Evolutionary conservation across 2,888 invertebrate species (phyloP), one percentile per base, ranked within the genome.

Genomic region (Sminthurinus aureus): DNA sequence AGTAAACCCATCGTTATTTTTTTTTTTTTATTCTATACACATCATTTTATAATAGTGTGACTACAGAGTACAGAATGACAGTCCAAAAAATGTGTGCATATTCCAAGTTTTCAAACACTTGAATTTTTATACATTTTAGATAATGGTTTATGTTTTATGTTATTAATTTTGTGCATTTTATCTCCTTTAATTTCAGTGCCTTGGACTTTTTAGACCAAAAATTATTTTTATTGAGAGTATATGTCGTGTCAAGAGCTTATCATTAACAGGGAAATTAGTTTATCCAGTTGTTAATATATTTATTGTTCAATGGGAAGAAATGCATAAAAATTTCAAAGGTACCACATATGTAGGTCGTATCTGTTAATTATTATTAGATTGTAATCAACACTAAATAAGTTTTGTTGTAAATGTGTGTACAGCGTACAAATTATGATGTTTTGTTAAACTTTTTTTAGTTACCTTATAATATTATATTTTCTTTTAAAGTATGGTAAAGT

Each of bases 181-280:
- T 64, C 9, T n/a, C n/a, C 22, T 67, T 12, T n/a, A 0, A 67
- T 71, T 22, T 13, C 86, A 90, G 90, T 86, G 89, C 52, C 82
- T 94, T 0, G 94, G 93, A 87, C 89, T 96, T 66, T 90, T 92
- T 52, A 91, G 94, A 87, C 93, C 94, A 84, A 93, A 93, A 89
- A 95, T 98, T 84, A 93, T 98, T 81, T 99, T 96, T 91, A 92
- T 99, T 79, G 99, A 99, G 91, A 99, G 98, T 90, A 94, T 97
- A 89, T 99, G 99, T 90, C 92, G 99, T 89, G 98, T 98, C 0
- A 93, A 94, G 88, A 94, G 94, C 15, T 91, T 99, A 71, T 99
- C 99, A 0, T 91, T 99, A 69, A 94, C 95, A 81, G 99, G 97
- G 0, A 95, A 94, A 90, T 94, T 99, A 87, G 91, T 99, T 80